Evolutionary conservation across 2,888 invertebrate species (phyloP), one percentile per base, ranked within the genome.

Genomic region (Heteromurus nitidus): DNA sequence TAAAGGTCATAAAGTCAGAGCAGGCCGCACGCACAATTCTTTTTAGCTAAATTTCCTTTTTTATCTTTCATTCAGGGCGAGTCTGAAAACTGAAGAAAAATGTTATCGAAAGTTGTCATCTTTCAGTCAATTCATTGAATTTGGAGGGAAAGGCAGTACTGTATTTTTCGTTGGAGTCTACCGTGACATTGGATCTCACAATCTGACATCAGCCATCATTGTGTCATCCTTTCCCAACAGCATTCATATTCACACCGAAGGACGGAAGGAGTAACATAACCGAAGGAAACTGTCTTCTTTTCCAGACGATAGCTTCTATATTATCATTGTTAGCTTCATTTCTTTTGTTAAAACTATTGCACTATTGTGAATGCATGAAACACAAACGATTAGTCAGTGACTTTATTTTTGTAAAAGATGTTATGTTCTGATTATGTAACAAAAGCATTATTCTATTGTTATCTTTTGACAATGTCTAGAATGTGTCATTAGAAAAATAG

Each of bases 1-100:
- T n/a, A n/a, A 55, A 55, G 55, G 55, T 55, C 55, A 55, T 5
- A 26, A 55, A 55, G 55, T 55, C 55, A 47, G 47, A 13, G 18
- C 47, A 47, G 18, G 47, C 47, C 3, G 7, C 36, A 36, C n/a
- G 3, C 47, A n/a, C 47, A 3, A 47, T 3, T 47, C 7, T 47
- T 13, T 5, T 13, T 13, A 36, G 36, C 36, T 36, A 36, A 9
- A 36, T 36, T 36, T 36, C n/a, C n/a, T 36, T 36, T 36, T 36
- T 13, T 13, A 36, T 36, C 13, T 36, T 36, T 13, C 36, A 13
- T 47, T 16, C 9, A 47, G 47, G n/a, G 18, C n/a, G 3, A n/a
- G 3, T 13, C 47, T 47, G 18, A 47, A 47, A 47, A 11, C 13
- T 47, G 47, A 47, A 47, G 47, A 36, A 36, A 36, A 47, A 47